Conservation (phyloP, 2,797 vertebrate species). For the Avahi laniger region DNA sequence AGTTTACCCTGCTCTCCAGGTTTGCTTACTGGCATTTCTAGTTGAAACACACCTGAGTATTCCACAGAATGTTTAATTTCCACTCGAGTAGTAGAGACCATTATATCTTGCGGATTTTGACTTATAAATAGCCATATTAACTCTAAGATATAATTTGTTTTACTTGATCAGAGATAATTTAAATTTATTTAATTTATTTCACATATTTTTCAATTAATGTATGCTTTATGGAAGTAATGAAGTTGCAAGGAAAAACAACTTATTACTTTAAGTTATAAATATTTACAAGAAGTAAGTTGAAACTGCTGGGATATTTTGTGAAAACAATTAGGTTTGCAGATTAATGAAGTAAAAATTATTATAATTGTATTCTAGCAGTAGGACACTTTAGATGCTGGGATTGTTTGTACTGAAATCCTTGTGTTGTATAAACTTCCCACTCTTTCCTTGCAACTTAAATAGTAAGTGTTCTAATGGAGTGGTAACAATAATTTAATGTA, state of each 20-base stretch:
- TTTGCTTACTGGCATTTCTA: background rate
- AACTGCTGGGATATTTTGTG: constrained; percentile 59
- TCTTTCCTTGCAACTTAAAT: background rate
- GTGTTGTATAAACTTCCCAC: background rate
- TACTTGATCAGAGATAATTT: constrained; percentile 50
- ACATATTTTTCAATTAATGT: constrained; percentile 33
- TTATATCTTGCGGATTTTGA: background rate
- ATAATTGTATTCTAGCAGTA: constrained; percentile 53
- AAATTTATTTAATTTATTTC: constrained; percentile 54
- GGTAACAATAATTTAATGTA: background rate
- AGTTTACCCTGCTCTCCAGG: background rate
- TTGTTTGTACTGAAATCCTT: constrained; percentile 32
- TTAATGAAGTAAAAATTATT: constrained; percentile 67
- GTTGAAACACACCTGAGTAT: background rate
- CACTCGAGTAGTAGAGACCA: background rate
- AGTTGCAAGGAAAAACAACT: constrained; percentile 24
- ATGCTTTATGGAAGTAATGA: constrained; percentile 49
- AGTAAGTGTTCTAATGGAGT: background rate
- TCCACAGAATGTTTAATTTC: background rate
- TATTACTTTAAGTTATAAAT: constrained; percentile 47
- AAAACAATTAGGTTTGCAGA: constrained; percentile 63
- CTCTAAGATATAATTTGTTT: constrained; percentile 39
- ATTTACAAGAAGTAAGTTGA: constrained; percentile 42
- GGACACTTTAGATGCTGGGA: background rate
- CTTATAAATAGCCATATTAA: background rate